Percentiles rank a stretch among this genome's conserved stretches.
Conservation (phyloP, 2,888 invertebrate genomes). For the Acleris sparsana region DNA sequence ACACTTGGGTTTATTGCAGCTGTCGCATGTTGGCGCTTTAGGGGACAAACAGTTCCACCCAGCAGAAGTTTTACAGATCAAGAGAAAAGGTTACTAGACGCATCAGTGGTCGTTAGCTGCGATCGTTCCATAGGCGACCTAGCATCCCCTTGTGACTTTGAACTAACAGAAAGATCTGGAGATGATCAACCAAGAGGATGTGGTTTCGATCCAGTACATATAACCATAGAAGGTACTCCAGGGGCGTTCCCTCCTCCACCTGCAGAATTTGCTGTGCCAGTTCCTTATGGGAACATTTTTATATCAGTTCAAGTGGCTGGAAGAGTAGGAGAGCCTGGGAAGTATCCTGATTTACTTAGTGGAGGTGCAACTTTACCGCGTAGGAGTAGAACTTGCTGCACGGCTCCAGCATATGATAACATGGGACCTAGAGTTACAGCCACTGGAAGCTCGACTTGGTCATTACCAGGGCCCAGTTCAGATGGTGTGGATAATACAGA, state of each 20-base stretch:
- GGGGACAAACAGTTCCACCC: constrained; percentile 87
- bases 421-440: constrained; percentile 96
- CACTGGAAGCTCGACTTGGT: constrained; percentile 91
- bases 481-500: constrained; percentile 68
- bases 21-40: constrained; percentile 85
- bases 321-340: constrained; percentile 67
- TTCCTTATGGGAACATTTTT: constrained; percentile 89
- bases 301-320: constrained; percentile 92
- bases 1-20: constrained; percentile 85
- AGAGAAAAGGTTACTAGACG: constrained; percentile 92
- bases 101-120: constrained; percentile 86
- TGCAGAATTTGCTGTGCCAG: constrained; percentile 81
- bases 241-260: constrained; percentile 80
- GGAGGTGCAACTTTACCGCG: constrained; percentile 78
- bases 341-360: constrained; percentile 90
- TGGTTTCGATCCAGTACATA: constrained; percentile 85
- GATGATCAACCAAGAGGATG: constrained; percentile 73
- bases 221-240: constrained; percentile 83
- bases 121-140: constrained; percentile 87
- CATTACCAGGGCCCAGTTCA: constrained; percentile 86
- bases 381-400: constrained; percentile 75
- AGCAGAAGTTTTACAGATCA: constrained; percentile 92
- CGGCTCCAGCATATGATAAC: constrained; percentile 91
- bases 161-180: constrained; percentile 77
- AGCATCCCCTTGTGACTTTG: constrained; percentile 81